Conservation (phyloP, 2,888 invertebrate species). For the Eristalis arbustorum region DNA sequence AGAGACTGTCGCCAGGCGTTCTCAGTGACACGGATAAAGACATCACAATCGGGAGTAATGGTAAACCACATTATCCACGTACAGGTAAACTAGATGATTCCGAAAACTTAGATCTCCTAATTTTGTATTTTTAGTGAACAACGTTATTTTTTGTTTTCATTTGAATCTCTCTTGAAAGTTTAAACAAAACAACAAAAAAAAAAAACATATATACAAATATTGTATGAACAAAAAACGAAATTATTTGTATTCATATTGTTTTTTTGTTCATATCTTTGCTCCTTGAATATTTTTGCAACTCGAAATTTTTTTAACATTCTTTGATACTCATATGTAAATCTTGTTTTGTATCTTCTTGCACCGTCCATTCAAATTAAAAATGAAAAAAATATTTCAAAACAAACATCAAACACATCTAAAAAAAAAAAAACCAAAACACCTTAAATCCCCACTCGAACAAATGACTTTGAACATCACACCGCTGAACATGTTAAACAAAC, state of each 20-base stretch:
- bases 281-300: constrained; percentile 55
- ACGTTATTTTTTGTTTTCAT: not conserved
- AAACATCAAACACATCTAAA: constrained; percentile 16
- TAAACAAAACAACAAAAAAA: not conserved
- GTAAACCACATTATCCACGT: constrained; percentile 69
- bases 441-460: constrained; percentile 5
- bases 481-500: constrained; percentile 16
- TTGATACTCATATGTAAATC: constrained; percentile 57
- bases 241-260: constrained; percentile 17
- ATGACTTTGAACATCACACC: not conserved
- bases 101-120: not conserved
- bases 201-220: not conserved
- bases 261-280: constrained; percentile 22
- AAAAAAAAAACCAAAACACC: constrained; percentile 7
- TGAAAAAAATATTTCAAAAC: constrained; percentile 18
- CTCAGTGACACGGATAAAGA: constrained; percentile 71
- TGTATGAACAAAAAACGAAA: constrained; percentile 11
- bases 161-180: constrained; percentile 38
- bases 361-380: constrained; percentile 15
- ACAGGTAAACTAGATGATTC: constrained; percentile 68
- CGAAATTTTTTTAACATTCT: constrained; percentile 43
- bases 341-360: constrained; percentile 54
- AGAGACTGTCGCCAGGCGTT: constrained; percentile 72
- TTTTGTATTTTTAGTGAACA: constrained; percentile 28
- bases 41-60: constrained; percentile 68